Evolutionary conservation across 1,140 invertebrate species (phyloP).

Genomic region (Brachystomella parvula): DNA sequence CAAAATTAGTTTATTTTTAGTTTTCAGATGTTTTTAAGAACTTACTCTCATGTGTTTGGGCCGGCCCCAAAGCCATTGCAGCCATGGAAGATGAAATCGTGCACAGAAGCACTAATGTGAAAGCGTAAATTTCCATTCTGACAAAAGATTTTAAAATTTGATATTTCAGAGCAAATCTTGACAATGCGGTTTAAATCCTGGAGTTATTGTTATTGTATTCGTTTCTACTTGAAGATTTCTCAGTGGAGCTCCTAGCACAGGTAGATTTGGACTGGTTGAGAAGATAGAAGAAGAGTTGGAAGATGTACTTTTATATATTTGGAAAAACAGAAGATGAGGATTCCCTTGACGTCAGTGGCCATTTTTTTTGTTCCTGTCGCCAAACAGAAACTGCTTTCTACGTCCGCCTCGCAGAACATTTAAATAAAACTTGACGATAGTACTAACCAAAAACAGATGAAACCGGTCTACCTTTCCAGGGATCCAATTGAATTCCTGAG

Average conservation of each 20-base stretch:
- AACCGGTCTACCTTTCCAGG: background rate
- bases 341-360: background rate
- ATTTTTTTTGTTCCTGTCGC: background rate
- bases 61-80: constrained; percentile 29
- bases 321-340: background rate
- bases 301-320: background rate
- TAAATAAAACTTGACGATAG: background rate
- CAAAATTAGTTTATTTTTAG: background rate
- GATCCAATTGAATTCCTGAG: background rate
- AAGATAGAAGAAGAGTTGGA: background rate
- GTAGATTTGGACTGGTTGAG: background rate
- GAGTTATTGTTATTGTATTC: background rate
- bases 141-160: too few relatives aligned
- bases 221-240: background rate
- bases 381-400: background rate
- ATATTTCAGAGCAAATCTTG: too few relatives aligned
- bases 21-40: background rate
- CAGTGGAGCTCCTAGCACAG: background rate
- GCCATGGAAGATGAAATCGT: constrained; percentile 21
- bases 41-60: constrained; percentile 34
- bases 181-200: too few relatives aligned
- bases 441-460: background rate
- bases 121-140: constrained; percentile 14
- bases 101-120: constrained; percentile 12
- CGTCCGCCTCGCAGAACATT: background rate